Base-by-base conservation (phyloP, 2,888 invertebrate genomes). In the Drosophila affinis region DNA sequence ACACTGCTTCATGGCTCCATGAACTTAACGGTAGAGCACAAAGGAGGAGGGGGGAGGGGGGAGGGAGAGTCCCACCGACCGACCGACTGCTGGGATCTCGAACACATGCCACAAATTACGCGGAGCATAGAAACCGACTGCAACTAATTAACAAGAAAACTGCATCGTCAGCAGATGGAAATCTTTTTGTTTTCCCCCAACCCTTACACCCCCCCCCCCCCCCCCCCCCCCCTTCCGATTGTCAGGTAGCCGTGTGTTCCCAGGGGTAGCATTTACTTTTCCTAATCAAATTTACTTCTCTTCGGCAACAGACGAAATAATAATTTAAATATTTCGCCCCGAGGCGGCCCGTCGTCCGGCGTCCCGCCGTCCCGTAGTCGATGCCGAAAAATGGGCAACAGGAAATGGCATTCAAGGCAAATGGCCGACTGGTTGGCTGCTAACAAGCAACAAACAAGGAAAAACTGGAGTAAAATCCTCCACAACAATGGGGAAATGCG, bases 91-190 rank as follows among this genome's bases (percentile, higher is more conserved):
- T 39, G 39, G 39, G 39, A 39, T 17, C 55, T 32, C 18, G 45
- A 65, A 49, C 81, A 80, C 62, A 77, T 74, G 73, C 76, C 82
- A 81, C 80, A 85, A 85, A 85, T 87, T 80, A 82, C 72, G 58
- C 65, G 39, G 39, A 70, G 69, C 71, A 76, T 76, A 76, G n/a
- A 84, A 39, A 77, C 84, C 81, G 82, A 87, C 80, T 80, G 85
- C 77, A 76, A 76, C 85, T 87, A 85, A 87, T 85, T 85, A 85
- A 84, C 77, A 74, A 77, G 87, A 82, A 87, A 80, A 75, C 70
- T 72, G 62, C 59, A 67, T 67, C 64, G 64, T 64, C 64, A 64
- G 45, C 64, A 51, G 64, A 64, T 17, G 45, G 21, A 46, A 62
- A 67, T 51, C 39, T 39, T 39, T 39, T 39, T 53, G 39, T 39